These are phyloP conservation scores for Enteromius afrohamiltoni DNA, from an alignment of 2,797 vertebrate species.

Conservation along the genomic window DNA sequence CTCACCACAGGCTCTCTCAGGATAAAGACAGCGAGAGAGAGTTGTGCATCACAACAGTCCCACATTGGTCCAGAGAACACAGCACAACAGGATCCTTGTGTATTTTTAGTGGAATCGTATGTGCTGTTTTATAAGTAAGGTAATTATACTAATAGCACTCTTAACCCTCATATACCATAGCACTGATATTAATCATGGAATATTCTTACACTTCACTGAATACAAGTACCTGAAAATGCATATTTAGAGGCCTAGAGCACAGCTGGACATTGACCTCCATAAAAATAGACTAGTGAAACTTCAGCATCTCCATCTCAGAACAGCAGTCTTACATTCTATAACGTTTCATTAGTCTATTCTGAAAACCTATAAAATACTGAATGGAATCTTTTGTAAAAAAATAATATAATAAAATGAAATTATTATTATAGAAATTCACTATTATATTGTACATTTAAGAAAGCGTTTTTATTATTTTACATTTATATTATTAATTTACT, in stretches of 20 bases:
- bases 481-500: neutral
- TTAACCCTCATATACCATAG: neutral
- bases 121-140: neutral
- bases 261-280: neutral
- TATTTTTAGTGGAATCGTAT: neutral
- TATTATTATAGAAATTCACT: neutral
- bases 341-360: neutral
- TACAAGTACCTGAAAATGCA: neutral
- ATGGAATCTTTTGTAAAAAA: neutral
- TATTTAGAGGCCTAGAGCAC: neutral
- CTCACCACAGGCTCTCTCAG: conserved; percentile 59
- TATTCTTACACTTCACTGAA: neutral
- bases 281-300: neutral
- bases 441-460: neutral
- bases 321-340: neutral
- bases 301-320: neutral
- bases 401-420: neutral
- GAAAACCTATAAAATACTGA: neutral
- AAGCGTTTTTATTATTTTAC: neutral
- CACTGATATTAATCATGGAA: neutral
- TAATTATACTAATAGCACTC: conserved; percentile 4
- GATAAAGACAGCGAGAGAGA: conserved; percentile 29
- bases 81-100: neutral
- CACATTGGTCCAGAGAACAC: neutral
- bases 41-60: conserved; percentile 29